phyloP scores from a whole-genome alignment of 2,888 invertebrate species.

The Gibbula magus region DNA sequence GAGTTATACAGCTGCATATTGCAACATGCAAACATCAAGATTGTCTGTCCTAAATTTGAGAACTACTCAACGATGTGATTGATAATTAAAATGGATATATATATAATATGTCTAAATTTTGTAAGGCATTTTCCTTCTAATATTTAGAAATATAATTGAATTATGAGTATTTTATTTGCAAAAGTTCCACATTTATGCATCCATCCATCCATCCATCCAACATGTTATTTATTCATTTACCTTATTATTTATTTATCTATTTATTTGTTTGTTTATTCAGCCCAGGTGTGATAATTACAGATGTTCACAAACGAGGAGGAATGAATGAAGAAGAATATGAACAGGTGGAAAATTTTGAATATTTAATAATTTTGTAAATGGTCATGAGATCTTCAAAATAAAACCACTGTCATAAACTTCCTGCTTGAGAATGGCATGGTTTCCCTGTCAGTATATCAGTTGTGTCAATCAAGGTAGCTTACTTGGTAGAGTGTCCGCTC shows the following conservation, averaged over 20 bases:
- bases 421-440: not conserved
- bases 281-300: slow-evolving; percentile 89
- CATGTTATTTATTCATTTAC: too few species aligned
- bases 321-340: slow-evolving; percentile 85
- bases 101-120: too few species aligned
- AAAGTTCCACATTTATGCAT: too few species aligned
- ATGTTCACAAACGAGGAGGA: slow-evolving; percentile 90
- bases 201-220: too few species aligned
- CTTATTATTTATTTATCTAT: too few species aligned
- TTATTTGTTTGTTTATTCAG: slow-evolving; percentile 28
- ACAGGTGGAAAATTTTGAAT: slow-evolving; percentile 62
- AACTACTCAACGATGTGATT: too few species aligned
- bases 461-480: not conserved
- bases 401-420: not conserved
- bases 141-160: not conserved
- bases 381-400: not conserved
- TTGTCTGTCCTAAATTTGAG: too few species aligned
- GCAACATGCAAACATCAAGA: not conserved
- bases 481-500: too few species aligned
- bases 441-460: too few species aligned
- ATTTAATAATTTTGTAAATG: not conserved
- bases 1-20: not conserved
- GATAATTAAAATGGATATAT: too few species aligned
- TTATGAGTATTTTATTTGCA: too few species aligned
- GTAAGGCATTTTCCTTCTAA: too few species aligned